Base-by-base conservation (phyloP, 2,888 invertebrate species). In the Dasypogon diadema region DNA sequence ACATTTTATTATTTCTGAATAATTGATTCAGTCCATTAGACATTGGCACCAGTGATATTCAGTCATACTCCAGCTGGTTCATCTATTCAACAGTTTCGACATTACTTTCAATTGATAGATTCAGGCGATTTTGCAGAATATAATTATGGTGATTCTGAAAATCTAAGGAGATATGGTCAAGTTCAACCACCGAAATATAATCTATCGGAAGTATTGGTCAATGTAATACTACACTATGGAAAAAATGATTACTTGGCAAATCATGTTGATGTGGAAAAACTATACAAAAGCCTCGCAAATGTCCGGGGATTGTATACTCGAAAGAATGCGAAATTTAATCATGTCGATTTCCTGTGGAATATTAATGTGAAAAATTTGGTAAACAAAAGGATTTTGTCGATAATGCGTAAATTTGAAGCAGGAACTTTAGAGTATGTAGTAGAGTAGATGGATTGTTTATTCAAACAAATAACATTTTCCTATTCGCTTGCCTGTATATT, bases 221-320 rank as follows among this genome's bases (percentile, higher is more conserved):
- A 90, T 1, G 87, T 90, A 30, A 88, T 88, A 1, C 81, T 92
- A 8, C 89, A 89, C 80, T 89, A 88, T 80, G 88, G 88, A 4
- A 84, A 85, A 2, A 89, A 89, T 14, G 94, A 94, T 82, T 90
- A 90, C 89, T 82, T 93, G 21, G 89, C 92, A 0, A 85, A 88
- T 68, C 87, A 88, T 2, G 82, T 83, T 79, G 91, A 92, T 76
- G 90, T 91, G 0, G 83, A 88, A 48, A 83, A 85, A 14, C 81
- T 92, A 63, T 87, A 88, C 46, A 82, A 83, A 12, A 84, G 86
- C 75, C 82, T 93, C 42, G 85, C 86, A 5, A 90, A 89, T 80
- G 87, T 87, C 1, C 82, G 89, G 4, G 89, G 89, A 70, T 88
- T 88, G 77, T 87, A 89, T 81, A 86, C 88, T 77, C 88, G 92